Evolutionary conservation across 1,140 invertebrate genomes (phyloP).

Genomic region (Drosophila tristis): DNA sequence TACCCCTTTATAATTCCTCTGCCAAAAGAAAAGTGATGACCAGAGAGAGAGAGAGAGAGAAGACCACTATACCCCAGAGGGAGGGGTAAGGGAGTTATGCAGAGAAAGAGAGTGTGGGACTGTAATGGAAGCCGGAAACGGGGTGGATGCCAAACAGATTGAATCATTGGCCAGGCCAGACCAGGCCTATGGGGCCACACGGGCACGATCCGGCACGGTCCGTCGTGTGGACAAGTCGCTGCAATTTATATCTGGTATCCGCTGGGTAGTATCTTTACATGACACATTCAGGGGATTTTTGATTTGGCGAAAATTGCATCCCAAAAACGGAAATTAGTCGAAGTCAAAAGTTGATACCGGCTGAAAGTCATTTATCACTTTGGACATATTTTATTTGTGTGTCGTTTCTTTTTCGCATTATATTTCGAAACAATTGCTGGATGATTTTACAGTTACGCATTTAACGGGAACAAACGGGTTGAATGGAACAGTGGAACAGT

Average conservation of each 20-base stretch:
- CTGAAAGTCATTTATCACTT: slow-evolving; percentile 67
- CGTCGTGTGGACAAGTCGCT: slow-evolving; percentile 9
- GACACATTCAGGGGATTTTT: slow-evolving; percentile 74
- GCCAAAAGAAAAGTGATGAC: slow-evolving; percentile 28
- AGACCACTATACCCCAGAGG: too few species aligned
- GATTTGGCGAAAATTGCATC: slow-evolving; percentile 67
- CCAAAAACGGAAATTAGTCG: slow-evolving; percentile 66
- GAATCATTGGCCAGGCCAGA: slow-evolving; percentile 71
- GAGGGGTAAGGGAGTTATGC: too few species aligned
- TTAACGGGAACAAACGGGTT: slow-evolving; percentile 47
- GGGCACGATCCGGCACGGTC: slow-evolving; percentile 6
- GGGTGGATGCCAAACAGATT: slow-evolving; percentile 81
- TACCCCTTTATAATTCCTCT: too few species aligned
- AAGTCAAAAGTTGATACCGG: slow-evolving; percentile 32
- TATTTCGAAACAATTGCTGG: slow-evolving; percentile 52
- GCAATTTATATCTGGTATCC: slow-evolving; percentile 58
- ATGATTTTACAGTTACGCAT: slow-evolving; percentile 69
- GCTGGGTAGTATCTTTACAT: slow-evolving; percentile 42
- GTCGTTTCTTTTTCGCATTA: slow-evolving; percentile 5
- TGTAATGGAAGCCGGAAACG: slow-evolving; percentile 79
- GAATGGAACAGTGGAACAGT: slow-evolving; percentile 30
- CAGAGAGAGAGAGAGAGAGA: background rate
- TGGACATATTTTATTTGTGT: slow-evolving; percentile 23
- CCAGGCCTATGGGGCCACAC: slow-evolving; percentile 37
- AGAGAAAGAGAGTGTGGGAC: slow-evolving; percentile 18